Evolutionary conservation across 2,113 vertebrate genomes (phyloP), one percentile per base, ranked within the genome.

Genomic region (Rutilus rutilus): DNA sequence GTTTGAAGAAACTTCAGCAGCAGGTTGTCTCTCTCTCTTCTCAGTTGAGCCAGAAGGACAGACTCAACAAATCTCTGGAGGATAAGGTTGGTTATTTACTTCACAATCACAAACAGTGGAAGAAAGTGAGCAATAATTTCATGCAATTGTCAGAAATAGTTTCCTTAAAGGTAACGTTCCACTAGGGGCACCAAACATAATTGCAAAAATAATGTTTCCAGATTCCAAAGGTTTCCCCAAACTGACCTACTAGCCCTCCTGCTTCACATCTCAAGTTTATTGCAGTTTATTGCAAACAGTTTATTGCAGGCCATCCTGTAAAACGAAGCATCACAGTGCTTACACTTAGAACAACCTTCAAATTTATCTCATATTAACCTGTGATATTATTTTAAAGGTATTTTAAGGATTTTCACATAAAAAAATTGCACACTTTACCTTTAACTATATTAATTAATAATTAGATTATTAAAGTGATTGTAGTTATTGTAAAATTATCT

Each of bases 51-150:
- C 85, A 93, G 11, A 92, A 93, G 86, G 90, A 91, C 27, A 85
- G 60, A 60, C 65, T 94, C 81, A 91, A 54, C 0, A 85, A 86
- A 12, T 89, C 89, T 2, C 94, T 94, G 82, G 87, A 95, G 65
- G 85, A 93, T 80, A 93, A 62, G 90, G 94, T 95, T 33, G 27
- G 45, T 21, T 36, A 33, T 23, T 64, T 27, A 39, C 57, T 87
- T 36, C 9, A 33, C 47, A 30, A 6, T 54, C 27, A 4, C 14
- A 77, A 77, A 33, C 47, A 54, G 50, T 30, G 27, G 15, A 54
- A 69, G 52, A 39, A 27, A 39, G n/a, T 15, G 5, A 23, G n/a
- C 52, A 36, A 6, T 36, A 19, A 47, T 47, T 17, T 45, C 2
- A 19, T 10, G 21, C 57, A 71, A 36, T 23, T 79, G 10, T 10